Conservation (phyloP, 2,888 invertebrate species). For the Capitulum mitella region DNA sequence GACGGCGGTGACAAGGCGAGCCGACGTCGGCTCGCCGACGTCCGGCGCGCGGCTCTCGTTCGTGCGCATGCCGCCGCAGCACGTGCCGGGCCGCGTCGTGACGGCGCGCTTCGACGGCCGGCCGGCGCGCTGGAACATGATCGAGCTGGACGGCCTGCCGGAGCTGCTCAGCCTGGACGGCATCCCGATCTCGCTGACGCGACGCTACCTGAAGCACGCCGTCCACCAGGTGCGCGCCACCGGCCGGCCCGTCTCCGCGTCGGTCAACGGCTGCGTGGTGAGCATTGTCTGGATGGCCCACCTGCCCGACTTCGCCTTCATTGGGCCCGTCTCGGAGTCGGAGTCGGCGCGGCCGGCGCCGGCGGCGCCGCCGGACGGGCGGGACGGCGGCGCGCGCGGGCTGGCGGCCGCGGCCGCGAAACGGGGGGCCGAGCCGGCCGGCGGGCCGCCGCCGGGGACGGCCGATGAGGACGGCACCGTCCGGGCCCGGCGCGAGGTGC, state of each 20-base stretch:
- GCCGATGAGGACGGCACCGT: background rate
- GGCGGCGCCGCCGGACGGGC: background rate
- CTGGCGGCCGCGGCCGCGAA: background rate
- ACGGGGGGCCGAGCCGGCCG: background rate
- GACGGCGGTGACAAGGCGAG: no score
- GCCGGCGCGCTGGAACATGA: background rate
- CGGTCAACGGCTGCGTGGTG: background rate
- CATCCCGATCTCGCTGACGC: background rate
- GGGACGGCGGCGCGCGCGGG: background rate
- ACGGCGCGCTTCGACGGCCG: background rate
- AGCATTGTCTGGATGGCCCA: conserved; percentile 10
- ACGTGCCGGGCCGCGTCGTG: background rate
- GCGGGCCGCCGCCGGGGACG: background rate
- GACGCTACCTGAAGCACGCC: conserved; percentile 11
- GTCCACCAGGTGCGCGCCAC: background rate
- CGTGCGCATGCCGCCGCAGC: conserved; percentile 6
- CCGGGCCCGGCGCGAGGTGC: background rate
- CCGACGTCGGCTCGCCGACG: no score
- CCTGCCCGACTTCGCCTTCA: conserved; percentile 6
- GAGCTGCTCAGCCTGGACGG: conserved; percentile 8
- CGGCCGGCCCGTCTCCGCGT: background rate
- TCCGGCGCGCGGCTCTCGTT: conserved; percentile 18
- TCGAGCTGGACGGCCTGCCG: background rate
- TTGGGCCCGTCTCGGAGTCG: background rate
- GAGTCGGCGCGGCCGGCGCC: background rate